Conservation (phyloP, 1,140 invertebrate species). For the Euwallacea similis region DNA sequence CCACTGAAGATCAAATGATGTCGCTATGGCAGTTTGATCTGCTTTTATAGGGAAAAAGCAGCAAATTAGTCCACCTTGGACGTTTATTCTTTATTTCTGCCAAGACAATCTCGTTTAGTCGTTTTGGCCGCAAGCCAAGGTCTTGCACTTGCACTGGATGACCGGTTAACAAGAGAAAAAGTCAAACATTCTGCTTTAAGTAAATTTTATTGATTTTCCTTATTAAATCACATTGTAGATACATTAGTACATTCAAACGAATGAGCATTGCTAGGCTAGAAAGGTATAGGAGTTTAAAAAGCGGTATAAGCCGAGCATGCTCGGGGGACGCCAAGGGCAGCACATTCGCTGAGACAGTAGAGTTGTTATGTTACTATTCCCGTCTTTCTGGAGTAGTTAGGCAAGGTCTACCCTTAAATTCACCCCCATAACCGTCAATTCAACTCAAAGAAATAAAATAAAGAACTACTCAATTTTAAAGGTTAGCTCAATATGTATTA, state of each 20-base stretch:
- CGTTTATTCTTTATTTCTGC: constrained; percentile 1
- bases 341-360: no score
- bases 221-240: background rate
- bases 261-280: background rate
- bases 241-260: background rate
- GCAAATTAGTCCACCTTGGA: constrained; percentile 12
- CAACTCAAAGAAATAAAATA: no score
- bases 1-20: constrained; percentile 13
- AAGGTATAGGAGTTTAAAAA: background rate
- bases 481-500: no score
- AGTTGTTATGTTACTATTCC: no score
- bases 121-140: constrained; percentile 31
- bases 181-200: background rate
- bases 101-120: background rate
- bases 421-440: no score
- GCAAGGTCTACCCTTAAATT: no score
- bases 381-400: no score
- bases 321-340: background rate
- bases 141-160: constrained; percentile 32
- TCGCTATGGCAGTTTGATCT: no score
- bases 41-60: constrained; percentile 12
- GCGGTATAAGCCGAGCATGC: background rate
- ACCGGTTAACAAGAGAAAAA: constrained; percentile 25
- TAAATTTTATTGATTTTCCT: background rate
- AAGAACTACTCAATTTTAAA: no score